These are phyloP conservation scores for Ditylenchus weischeri DNA, from an alignment of 2,888 invertebrate genomes.

Conservation along the genomic window DNA sequence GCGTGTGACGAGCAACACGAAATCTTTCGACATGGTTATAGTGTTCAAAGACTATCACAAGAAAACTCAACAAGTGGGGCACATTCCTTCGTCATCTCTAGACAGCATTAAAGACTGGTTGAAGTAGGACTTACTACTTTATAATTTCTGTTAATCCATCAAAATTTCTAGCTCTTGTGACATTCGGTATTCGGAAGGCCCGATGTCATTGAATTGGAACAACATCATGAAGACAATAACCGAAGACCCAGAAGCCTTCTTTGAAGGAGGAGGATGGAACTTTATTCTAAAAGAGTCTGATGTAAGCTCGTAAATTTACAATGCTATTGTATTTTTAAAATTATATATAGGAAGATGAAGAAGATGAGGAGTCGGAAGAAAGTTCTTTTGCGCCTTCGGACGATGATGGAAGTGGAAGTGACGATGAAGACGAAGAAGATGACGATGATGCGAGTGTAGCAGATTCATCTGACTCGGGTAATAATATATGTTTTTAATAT, in stretches of 20 bases:
- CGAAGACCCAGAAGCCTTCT: slow-evolving; percentile 96
- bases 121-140: slow-evolving; percentile 28
- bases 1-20: slow-evolving; percentile 93
- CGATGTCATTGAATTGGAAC: slow-evolving; percentile 96
- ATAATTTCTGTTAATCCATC: neutral
- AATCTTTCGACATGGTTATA: slow-evolving; percentile 99
- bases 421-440: slow-evolving; percentile 50
- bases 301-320: slow-evolving; percentile 22
- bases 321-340: neutral
- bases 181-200: slow-evolving; percentile 93
- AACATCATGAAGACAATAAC: slow-evolving; percentile 99
- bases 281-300: slow-evolving; percentile 73
- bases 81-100: slow-evolving; percentile 98
- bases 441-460: slow-evolving; percentile 21
- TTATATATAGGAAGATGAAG: slow-evolving; percentile 63
- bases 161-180: slow-evolving; percentile 72
- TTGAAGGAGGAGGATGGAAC: slow-evolving; percentile 96
- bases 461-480: slow-evolving; percentile 20
- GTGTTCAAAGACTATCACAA: slow-evolving; percentile 95
- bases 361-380: slow-evolving; percentile 73
- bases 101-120: slow-evolving; percentile 98
- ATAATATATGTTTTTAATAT: neutral
- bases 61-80: slow-evolving; percentile 92
- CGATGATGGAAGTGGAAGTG: slow-evolving; percentile 38
- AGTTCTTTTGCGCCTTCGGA: slow-evolving; percentile 51